These are phyloP conservation scores for Apotomis turbidana DNA, from an alignment of 2,888 invertebrate species.

Conservation along the genomic window DNA sequence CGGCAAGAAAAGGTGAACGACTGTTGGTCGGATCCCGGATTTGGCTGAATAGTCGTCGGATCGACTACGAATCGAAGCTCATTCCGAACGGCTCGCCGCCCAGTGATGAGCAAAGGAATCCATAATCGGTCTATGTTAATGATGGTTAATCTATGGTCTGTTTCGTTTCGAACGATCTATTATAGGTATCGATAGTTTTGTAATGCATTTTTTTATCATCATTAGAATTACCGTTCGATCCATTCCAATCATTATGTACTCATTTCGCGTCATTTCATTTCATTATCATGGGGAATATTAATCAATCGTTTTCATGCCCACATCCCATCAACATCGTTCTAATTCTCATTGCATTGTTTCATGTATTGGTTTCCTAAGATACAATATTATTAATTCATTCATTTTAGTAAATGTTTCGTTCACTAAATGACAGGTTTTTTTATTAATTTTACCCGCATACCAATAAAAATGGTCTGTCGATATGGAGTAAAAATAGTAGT, in stretches of 20 bases:
- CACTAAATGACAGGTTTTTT: constrained; percentile 13
- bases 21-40: constrained; percentile 54
- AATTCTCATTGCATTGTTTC: constrained; percentile 25
- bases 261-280: constrained; percentile 14
- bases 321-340: constrained; percentile 15
- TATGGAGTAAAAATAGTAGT: too few relatives aligned
- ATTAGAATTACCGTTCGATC: constrained; percentile 27
- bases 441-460: too few relatives aligned
- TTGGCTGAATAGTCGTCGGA: constrained; percentile 59
- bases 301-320: constrained; percentile 5
- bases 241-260: constrained; percentile 2
- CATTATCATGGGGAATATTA: constrained; percentile 25
- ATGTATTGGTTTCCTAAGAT: constrained; percentile 39
- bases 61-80: constrained; percentile 54
- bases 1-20: constrained; percentile 78
- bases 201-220: constrained; percentile 25
- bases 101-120: constrained; percentile 23
- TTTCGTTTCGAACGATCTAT: constrained; percentile 24
- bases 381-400: constrained; percentile 31
- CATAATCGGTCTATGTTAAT: constrained; percentile 26
- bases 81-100: constrained; percentile 48
- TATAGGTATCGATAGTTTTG: constrained; percentile 24
- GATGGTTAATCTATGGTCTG: constrained; percentile 25
- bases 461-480: too few relatives aligned
- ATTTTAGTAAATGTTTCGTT: constrained; percentile 37